A percentile compares a stretch with the other conserved stretches of the same genome.
phyloP scores from a whole-genome alignment of 1,140 invertebrate genomes.

The Mesaphorura yosii region DNA sequence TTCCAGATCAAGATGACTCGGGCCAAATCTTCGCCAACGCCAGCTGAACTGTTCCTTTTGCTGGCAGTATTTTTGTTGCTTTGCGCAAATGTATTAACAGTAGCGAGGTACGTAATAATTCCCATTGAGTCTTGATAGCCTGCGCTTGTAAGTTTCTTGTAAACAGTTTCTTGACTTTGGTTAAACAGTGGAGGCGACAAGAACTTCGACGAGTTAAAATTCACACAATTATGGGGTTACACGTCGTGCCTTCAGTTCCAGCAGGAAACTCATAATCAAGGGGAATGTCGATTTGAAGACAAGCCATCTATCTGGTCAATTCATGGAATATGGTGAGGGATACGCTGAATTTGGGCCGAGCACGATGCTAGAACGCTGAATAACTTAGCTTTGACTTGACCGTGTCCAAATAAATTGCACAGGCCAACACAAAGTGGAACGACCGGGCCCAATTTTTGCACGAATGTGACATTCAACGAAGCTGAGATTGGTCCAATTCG shows the following conservation, averaged over 20 bases:
- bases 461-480: conserved; percentile 27
- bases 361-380: neutral
- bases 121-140: no score
- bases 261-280: neutral
- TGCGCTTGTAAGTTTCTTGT: no score
- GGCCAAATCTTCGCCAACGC: no score
- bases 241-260: conserved; percentile 27
- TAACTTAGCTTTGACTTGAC: neutral
- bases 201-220: conserved; percentile 9
- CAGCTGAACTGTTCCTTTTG: no score
- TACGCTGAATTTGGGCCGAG: neutral
- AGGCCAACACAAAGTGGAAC: conserved; percentile 23
- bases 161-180: no score
- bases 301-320: conserved; percentile 28
- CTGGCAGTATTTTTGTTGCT: no score
- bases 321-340: conserved; percentile 29
- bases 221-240: conserved; percentile 28
- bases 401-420: no score
- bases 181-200: neutral
- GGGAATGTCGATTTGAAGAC: conserved; percentile 22
- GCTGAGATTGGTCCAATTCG: conserved; percentile 10
- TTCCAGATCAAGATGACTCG: no score
- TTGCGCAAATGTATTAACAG: no score
- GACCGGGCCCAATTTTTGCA: conserved; percentile 26
- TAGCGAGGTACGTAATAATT: no score